These are phyloP conservation scores for Sitodiplosis mosellana DNA, from an alignment of 1,140 invertebrate genomes.

Conservation along the genomic window DNA sequence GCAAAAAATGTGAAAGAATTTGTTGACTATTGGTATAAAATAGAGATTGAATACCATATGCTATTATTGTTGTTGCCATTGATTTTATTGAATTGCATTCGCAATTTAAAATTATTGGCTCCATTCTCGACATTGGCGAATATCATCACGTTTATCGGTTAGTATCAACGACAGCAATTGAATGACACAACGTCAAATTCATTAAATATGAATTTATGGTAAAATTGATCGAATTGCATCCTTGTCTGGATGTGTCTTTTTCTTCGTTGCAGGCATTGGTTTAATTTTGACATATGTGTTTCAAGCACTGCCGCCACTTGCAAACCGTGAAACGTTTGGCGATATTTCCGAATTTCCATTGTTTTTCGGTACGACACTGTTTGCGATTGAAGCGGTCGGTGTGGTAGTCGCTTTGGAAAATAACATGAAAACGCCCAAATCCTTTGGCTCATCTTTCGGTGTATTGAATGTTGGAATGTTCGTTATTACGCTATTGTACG, in stretches of 20 bases:
- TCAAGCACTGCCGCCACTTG: slow-evolving; percentile 35
- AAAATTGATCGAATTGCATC: neutral
- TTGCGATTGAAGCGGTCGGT: slow-evolving; percentile 77
- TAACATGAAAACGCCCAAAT: slow-evolving; percentile 62
- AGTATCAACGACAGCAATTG: neutral
- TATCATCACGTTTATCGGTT: slow-evolving; percentile 43
- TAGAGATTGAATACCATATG: slow-evolving; percentile 23
- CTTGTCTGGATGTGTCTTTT: neutral
- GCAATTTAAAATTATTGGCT: slow-evolving; percentile 58
- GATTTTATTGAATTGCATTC: slow-evolving; percentile 50
- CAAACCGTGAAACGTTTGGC: slow-evolving; percentile 34
- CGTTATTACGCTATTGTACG: slow-evolving; percentile 52
- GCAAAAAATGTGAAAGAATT: slow-evolving; percentile 49
- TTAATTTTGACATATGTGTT: slow-evolving; percentile 51
- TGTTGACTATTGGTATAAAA: slow-evolving; percentile 24
- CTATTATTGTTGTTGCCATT: slow-evolving; percentile 43
- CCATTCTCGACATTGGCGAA: slow-evolving; percentile 70
- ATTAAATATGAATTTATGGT: neutral
- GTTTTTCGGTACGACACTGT: slow-evolving; percentile 74
- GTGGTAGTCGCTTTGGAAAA: slow-evolving; percentile 71
- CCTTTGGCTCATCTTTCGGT: slow-evolving; percentile 48
- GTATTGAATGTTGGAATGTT: slow-evolving; percentile 64
- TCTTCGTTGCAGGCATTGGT: slow-evolving; percentile 25
- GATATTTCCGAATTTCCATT: slow-evolving; percentile 38
- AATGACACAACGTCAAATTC: neutral